Conservation (phyloP, 2,888 invertebrate genomes). For the Yponomeuta plumbellus region DNA sequence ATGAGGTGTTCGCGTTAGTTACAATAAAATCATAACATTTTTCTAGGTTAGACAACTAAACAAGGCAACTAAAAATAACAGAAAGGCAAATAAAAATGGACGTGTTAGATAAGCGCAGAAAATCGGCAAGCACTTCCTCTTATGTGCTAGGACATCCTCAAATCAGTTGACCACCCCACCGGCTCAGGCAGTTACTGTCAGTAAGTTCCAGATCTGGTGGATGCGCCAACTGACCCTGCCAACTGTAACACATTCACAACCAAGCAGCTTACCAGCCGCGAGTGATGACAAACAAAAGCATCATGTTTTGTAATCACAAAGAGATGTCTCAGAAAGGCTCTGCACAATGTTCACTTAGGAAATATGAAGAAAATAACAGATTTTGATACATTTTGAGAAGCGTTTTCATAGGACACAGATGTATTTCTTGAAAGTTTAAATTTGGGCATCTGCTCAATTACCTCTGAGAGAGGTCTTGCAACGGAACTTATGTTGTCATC, state of each 20-base stretch:
- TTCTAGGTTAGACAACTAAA: not conserved
- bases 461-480: too few relatives aligned
- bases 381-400: too few relatives aligned
- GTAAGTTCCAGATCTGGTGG: slow-evolving; percentile 46
- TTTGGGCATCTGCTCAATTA: too few relatives aligned
- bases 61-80: not conserved
- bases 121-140: slow-evolving; percentile 17
- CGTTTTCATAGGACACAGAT: too few relatives aligned
- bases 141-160: slow-evolving; percentile 67
- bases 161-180: slow-evolving; percentile 67
- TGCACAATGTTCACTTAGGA: too few relatives aligned
- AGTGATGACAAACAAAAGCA: slow-evolving; percentile 1
- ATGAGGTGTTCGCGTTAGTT: not conserved
- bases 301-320: not conserved
- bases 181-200: slow-evolving; percentile 35
- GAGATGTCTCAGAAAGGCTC: too few relatives aligned
- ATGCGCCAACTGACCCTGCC: slow-evolving; percentile 67
- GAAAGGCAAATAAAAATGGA: slow-evolving; percentile 3
- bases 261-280: slow-evolving; percentile 49
- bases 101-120: slow-evolving; percentile 6
- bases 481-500: too few relatives aligned
- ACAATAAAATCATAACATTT: not conserved
- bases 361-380: too few relatives aligned
- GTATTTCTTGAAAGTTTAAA: too few relatives aligned
- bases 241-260: slow-evolving; percentile 51